phyloP scores from a whole-genome alignment of 2,113 vertebrate genomes.

The Apodemus speciosus region DNA sequence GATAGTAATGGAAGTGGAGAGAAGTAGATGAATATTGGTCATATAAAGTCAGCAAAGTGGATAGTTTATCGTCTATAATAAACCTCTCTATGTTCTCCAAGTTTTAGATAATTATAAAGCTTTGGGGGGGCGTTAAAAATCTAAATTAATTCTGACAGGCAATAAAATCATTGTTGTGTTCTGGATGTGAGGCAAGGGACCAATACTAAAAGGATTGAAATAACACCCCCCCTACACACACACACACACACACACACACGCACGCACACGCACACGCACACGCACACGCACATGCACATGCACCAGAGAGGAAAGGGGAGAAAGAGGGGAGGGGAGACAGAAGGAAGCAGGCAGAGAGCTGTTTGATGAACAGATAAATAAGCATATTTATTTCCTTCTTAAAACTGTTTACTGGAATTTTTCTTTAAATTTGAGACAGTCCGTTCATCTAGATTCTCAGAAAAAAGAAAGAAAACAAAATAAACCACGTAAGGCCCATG shows the following conservation, averaged over 20 bases:
- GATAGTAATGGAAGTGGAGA: neutral
- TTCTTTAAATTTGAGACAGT: neutral
- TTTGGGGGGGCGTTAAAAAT: neutral
- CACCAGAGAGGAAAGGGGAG: neutral
- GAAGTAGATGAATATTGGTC: neutral
- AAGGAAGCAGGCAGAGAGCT: neutral
- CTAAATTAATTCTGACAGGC: neutral
- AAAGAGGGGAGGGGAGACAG: accelerated
- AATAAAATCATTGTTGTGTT: neutral
- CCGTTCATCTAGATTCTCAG: neutral
- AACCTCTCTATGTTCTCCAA: neutral
- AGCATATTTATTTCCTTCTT: neutral
- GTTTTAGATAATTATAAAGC: neutral
- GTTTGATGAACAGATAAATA: neutral
- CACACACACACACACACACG: neutral
- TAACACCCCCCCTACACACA: neutral
- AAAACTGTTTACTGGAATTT: neutral
- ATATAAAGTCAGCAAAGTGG: neutral
- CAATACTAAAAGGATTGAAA: neutral
- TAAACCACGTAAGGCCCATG: neutral
- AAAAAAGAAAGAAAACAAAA: neutral
- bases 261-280: neutral
- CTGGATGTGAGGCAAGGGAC: too few species aligned
- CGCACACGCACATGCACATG: neutral
- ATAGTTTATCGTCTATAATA: neutral